A percentile compares a stretch with the other conserved stretches of the same genome.
Conservation (phyloP, 2,113 vertebrate species). For the Cathartes aura region DNA sequence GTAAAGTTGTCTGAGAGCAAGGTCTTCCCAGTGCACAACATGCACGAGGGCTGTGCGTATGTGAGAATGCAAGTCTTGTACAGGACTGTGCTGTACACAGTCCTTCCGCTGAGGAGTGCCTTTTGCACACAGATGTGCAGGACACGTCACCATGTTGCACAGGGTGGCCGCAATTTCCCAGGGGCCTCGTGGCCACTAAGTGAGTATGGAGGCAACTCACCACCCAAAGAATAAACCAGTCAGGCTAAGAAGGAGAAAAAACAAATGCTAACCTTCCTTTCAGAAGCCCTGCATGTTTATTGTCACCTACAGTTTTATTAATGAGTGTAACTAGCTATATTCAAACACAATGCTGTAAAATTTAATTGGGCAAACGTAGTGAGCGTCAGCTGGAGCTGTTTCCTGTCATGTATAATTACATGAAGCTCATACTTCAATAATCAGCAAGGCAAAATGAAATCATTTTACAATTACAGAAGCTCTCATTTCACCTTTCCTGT, state of each 20-base stretch:
- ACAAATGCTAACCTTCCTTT: background rate
- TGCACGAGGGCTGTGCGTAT: fast-evolving
- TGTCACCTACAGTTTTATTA: slow-evolving; percentile 10
- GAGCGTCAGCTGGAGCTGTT: background rate
- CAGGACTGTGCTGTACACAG: too few species aligned
- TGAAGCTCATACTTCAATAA: slow-evolving; percentile 35
- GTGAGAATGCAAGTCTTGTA: background rate
- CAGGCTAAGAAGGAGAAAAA: background rate
- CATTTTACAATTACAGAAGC: slow-evolving; percentile 38
- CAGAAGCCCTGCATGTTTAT: background rate
- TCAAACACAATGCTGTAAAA: slow-evolving; percentile 5
- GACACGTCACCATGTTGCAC: too few species aligned
- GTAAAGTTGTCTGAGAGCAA: background rate
- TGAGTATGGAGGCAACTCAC: background rate
- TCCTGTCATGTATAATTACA: slow-evolving; percentile 46
- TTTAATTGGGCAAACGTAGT: background rate
- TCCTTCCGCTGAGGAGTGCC: background rate
- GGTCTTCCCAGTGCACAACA: background rate
- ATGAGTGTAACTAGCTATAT: background rate
- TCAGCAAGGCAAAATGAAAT: slow-evolving; percentile 39
- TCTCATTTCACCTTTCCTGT: slow-evolving; percentile 28
- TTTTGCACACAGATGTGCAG: background rate
- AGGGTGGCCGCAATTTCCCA: background rate
- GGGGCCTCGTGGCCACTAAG: fast-evolving
- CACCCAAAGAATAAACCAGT: background rate